Base-by-base conservation (phyloP, 2,888 invertebrate genomes). In the Lordiphosa andalusiaca region DNA sequence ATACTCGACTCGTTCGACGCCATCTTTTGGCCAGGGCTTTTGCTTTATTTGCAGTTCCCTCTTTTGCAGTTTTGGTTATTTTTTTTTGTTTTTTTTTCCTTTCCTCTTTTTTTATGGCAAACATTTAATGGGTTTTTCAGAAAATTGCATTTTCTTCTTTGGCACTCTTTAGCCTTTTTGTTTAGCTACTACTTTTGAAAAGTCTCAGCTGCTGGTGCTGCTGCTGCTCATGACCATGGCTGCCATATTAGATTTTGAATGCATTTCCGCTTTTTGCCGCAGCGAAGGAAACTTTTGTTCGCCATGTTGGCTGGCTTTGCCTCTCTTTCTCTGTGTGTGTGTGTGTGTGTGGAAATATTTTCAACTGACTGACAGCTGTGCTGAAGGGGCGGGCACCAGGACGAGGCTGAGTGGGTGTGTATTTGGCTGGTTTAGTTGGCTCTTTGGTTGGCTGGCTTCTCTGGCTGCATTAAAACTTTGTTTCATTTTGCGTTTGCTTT, bases 81-180 rank as follows among this genome's bases (percentile, higher is more conserved):
- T 12, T 10, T 40, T 47, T 50, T 47, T 46, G 16, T 46, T 4
- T 16, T n/a, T 40, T 47, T 50, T 47, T n/a, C n/a, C n/a, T n/a
- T 55, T 56, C 53, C 51, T 54, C 21, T 50, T 69, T 78, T 69
- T 69, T 70, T 54, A 70, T 72, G 83, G 84, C 82, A 72, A 84
- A 72, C 83, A 83, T 85, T 85, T 86, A 84, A 84, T 86, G 84
- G 86, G 85, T 83, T 86, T 84, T 85, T 81, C 76, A 85, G 86
- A 84, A 84, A 84, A 84, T 84, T 84, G 85, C 86, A 84, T 86
- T 84, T 84, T 86, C 86, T 84, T 80, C 80, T 84, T 84, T 78
- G 83, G 73, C 75, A 83, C 85, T 75, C 80, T 85, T 80, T 85
- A 58, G 69, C 76, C 80, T 77, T 82, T 77, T 81, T 78, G 77